These are phyloP conservation scores for Branchipolynoe longqiensis DNA, from an alignment of 2,888 invertebrate species.

Conservation along the genomic window DNA sequence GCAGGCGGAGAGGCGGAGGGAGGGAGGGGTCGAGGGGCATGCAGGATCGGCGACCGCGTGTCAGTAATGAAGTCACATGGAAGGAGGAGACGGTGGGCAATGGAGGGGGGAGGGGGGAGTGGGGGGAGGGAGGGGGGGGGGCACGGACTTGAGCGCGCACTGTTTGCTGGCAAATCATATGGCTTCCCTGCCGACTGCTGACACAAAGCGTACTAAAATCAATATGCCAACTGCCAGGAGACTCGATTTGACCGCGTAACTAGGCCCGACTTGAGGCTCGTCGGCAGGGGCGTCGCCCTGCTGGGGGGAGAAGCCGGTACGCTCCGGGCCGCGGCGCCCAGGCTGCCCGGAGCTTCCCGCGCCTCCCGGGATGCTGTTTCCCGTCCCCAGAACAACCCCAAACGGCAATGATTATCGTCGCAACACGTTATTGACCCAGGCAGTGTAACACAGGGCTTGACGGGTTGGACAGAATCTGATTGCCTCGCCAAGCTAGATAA, in stretches of 20 bases:
- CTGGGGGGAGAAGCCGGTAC: too few relatives aligned
- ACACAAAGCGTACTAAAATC: slow-evolving; percentile 48
- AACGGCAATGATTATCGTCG: slow-evolving; percentile 22
- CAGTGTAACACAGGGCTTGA: not conserved
- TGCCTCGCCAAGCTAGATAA: slow-evolving; percentile 40
- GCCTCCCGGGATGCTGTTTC: slow-evolving; percentile 3
- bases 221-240: slow-evolving; percentile 46
- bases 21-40: too few relatives aligned
- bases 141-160: not conserved
- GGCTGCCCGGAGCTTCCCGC: not conserved
- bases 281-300: not conserved
- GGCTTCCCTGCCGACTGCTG: slow-evolving; percentile 18
- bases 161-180: slow-evolving; percentile 28
- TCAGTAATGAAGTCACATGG: slow-evolving; percentile 48
- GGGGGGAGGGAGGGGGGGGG: too few relatives aligned
- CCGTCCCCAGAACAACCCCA: not conserved
- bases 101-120: too few relatives aligned
- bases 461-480: slow-evolving; percentile 31
- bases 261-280: slow-evolving; percentile 1
- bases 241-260: slow-evolving; percentile 38
- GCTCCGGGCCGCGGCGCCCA: too few relatives aligned
- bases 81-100: too few relatives aligned
- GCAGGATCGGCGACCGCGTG: slow-evolving; percentile 23
- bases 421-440: slow-evolving; percentile 1
- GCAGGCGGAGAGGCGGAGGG: too few relatives aligned